A percentile compares a stretch with the other conserved stretches of the same genome.
These are phyloP conservation scores for Chymomyza procnemis DNA, from an alignment of 2,888 invertebrate genomes.

Conservation along the genomic window DNA sequence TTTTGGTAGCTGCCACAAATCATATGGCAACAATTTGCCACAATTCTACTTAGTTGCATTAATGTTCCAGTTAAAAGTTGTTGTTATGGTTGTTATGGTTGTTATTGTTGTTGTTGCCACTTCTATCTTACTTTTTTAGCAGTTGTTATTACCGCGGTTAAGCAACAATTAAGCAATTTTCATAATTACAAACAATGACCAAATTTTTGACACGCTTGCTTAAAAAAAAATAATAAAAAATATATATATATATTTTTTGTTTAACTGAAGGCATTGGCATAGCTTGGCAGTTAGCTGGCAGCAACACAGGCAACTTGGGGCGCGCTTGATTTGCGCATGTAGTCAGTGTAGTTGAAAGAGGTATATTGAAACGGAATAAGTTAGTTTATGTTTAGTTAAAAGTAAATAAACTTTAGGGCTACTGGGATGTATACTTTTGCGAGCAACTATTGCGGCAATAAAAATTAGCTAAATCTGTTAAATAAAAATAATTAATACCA, in stretches of 20 bases:
- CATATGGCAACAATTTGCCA: conserved; percentile 1
- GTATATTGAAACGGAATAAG: background rate
- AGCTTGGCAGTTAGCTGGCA: background rate
- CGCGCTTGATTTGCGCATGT: background rate
- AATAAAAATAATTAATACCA: background rate
- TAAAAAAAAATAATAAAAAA: background rate
- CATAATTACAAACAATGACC: conserved; percentile 73
- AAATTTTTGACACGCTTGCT: conserved; percentile 71
- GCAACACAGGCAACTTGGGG: background rate
- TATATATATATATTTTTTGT: background rate
- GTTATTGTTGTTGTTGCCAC: conserved; percentile 29
- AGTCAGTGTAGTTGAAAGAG: background rate
- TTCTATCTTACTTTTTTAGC: conserved; percentile 11
- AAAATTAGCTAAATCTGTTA: background rate
- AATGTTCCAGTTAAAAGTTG: background rate
- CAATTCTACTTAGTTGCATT: background rate
- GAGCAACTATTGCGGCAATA: background rate
- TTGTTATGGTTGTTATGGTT: too few relatives aligned
- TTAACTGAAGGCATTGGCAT: background rate
- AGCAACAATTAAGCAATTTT: conserved; percentile 74
- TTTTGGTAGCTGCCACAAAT: conserved; percentile 3
- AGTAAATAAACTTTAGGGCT: background rate
- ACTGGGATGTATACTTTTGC: background rate
- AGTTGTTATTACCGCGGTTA: conserved; percentile 55
- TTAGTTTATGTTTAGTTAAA: background rate